Evolutionary conservation across 2,113 vertebrate species (phyloP).

Genomic region (Proterorhinus semilunaris): DNA sequence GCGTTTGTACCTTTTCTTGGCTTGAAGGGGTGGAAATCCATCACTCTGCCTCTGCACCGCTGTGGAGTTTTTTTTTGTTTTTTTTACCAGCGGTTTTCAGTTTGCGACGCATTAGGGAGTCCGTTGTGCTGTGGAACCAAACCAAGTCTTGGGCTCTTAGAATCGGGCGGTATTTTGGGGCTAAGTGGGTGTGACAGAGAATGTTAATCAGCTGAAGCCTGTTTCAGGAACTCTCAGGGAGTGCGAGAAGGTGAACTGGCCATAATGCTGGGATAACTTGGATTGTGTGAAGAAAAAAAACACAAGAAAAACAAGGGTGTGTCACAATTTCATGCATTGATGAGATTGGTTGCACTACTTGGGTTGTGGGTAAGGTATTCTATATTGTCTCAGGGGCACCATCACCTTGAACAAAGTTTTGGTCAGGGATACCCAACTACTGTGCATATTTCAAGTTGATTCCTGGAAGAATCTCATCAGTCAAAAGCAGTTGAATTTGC

Average conservation of each 20-base stretch:
- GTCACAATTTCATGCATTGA: too few species aligned
- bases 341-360: too few species aligned
- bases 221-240: slow-evolving; percentile 29
- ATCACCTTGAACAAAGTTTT: too few species aligned
- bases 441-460: too few species aligned
- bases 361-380: too few species aligned
- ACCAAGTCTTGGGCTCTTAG: slow-evolving; percentile 23
- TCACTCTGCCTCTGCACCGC: slow-evolving; percentile 22
- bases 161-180: slow-evolving; percentile 47
- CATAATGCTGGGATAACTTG: neutral
- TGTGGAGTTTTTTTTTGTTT: slow-evolving; percentile 3
- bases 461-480: too few species aligned
- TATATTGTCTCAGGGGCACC: too few species aligned
- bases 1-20: slow-evolving; percentile 17
- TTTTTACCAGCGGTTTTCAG: slow-evolving; percentile 31
- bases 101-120: slow-evolving; percentile 35
- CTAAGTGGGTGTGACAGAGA: slow-evolving; percentile 55
- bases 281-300: slow-evolving; percentile 5
- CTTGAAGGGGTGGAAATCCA: slow-evolving; percentile 13
- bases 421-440: too few species aligned
- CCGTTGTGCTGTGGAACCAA: slow-evolving; percentile 4
- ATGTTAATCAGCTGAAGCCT: slow-evolving; percentile 52
- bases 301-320: too few species aligned
- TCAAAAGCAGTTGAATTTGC: too few species aligned
- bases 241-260: slow-evolving; percentile 10